Evolutionary conservation across 2,797 vertebrate species (phyloP).

Genomic region (Acanthurus lineatus): DNA sequence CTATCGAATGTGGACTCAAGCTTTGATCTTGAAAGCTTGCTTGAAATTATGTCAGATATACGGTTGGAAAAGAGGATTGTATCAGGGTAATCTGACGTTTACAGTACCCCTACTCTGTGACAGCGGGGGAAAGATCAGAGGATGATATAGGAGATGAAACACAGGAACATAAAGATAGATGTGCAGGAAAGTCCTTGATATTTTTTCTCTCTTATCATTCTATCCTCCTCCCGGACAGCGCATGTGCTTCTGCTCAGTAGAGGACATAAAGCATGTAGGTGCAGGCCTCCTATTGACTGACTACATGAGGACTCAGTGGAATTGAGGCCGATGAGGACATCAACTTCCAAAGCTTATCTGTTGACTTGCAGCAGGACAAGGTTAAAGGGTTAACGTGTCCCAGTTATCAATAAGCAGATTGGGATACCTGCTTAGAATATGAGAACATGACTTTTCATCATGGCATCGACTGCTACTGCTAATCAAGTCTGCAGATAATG

Average conservation of each 20-base stretch:
- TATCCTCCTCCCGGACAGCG: conserved; percentile 24
- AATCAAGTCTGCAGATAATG: conserved; percentile 41
- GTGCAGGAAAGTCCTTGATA: conserved; percentile 26
- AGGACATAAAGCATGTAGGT: conserved; percentile 40
- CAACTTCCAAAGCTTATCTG: conserved; percentile 56
- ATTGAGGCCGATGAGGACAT: conserved; percentile 52
- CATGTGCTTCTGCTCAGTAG: conserved; percentile 27
- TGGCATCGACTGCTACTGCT: conserved; percentile 42
- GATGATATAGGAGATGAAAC: not conserved
- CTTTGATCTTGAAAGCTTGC: not conserved
- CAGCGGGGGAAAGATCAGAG: not conserved
- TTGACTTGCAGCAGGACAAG: conserved; percentile 32
- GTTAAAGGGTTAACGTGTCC: conserved; percentile 51
- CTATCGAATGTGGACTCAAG: not conserved
- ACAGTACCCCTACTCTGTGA: not conserved
- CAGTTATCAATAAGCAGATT: conserved; percentile 53
- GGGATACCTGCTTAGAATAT: conserved; percentile 43
- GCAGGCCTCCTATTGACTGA: conserved; percentile 28
- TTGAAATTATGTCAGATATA: not conserved
- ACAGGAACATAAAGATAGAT: not conserved
- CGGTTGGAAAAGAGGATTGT: not conserved
- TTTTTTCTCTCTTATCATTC: conserved; percentile 18
- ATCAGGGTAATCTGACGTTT: conserved; percentile 5
- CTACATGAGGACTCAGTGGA: conserved; percentile 53
- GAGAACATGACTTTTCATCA: conserved; percentile 51